Evolutionary conservation across 2,797 vertebrate genomes (phyloP).

Genomic region (Sebastiscus albofasciatus): DNA sequence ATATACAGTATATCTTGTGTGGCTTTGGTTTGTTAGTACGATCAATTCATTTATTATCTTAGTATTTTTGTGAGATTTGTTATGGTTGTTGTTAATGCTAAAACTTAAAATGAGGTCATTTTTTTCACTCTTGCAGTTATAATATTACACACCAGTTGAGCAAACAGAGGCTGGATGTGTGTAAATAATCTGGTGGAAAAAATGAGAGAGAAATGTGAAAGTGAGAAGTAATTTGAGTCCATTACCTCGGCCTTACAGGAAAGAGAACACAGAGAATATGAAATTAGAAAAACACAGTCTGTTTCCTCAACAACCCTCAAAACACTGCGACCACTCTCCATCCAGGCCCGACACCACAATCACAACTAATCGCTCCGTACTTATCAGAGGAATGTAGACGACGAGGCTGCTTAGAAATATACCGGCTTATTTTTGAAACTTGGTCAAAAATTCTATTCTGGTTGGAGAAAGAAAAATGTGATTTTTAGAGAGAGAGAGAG

Average conservation of each 20-base stretch:
- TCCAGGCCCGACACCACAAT: conserved; percentile 41
- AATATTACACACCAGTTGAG: background rate
- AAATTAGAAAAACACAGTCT: conserved; percentile 35
- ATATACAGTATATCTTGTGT: background rate
- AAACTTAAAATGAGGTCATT: background rate
- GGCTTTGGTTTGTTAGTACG: background rate
- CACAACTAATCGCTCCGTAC: conserved; percentile 53
- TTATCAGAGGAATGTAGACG: conserved; percentile 72
- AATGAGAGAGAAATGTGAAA: background rate
- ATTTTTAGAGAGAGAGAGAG: background rate
- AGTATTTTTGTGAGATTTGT: background rate
- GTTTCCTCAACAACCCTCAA: conserved; percentile 67
- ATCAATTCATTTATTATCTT: background rate
- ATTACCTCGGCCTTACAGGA: conserved; percentile 17
- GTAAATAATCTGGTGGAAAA: background rate
- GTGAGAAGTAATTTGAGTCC: background rate
- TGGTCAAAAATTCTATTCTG: conserved; percentile 57
- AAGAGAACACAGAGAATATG: conserved; percentile 44
- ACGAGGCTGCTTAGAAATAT: conserved; percentile 62
- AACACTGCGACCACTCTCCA: conserved; percentile 44
- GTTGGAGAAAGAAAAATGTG: background rate
- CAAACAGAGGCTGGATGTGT: background rate
- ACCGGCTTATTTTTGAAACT: conserved; percentile 54
- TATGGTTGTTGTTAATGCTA: no score
- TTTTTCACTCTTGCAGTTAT: no score